Evolutionary conservation across 2,113 vertebrate genomes (phyloP).

Genomic region (Neogale vison): DNA sequence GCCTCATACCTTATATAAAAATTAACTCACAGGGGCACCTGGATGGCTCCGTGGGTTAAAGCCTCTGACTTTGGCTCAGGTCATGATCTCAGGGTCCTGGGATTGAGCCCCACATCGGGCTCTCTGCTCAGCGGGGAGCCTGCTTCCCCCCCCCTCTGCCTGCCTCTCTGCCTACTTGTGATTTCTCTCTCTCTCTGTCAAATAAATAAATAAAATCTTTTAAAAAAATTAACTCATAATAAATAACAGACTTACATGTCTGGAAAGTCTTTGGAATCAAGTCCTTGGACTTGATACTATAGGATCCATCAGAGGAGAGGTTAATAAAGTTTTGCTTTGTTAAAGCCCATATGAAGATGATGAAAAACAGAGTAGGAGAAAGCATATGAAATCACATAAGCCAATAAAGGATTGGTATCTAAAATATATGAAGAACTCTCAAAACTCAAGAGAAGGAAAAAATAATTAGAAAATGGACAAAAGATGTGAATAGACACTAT

Average conservation of each 20-base stretch:
- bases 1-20: neutral
- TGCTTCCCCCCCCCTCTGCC: no score
- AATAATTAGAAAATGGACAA: neutral
- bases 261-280: neutral
- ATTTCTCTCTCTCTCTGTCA: no score
- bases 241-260: neutral
- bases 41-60: no score
- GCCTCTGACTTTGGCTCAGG: no score
- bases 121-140: no score
- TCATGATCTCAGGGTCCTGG: no score
- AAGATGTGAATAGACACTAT: neutral
- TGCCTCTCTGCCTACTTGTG: no score
- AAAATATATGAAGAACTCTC: neutral
- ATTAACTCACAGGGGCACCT: neutral
- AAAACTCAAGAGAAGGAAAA: neutral
- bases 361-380: neutral
- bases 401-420: neutral
- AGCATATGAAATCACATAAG: neutral
- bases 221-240: neutral
- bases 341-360: neutral
- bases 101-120: no score
- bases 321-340: neutral
- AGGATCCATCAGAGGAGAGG: neutral
- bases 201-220: no score
- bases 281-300: neutral